Percentiles rank a stretch among this genome's conserved stretches.
These are phyloP conservation scores for Cotesia typhae DNA, from an alignment of 1,140 invertebrate genomes.

Conservation along the genomic window DNA sequence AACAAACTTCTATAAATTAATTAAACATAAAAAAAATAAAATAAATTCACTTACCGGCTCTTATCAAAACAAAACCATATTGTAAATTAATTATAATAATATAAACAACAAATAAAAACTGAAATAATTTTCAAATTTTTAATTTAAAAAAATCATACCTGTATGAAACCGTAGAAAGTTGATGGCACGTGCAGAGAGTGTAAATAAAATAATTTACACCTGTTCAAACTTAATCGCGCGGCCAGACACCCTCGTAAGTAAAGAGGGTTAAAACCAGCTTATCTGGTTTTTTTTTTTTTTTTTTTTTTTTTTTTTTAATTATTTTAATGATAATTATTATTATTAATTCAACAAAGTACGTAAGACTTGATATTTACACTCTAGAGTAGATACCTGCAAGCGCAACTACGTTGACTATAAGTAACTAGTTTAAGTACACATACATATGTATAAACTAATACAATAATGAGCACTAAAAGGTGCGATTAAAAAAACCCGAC, in stretches of 20 bases:
- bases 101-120: not conserved
- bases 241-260: not conserved
- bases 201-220: conserved; percentile 23
- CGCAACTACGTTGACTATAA: not conserved
- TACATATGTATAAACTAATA: conserved; percentile 30
- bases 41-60: no score
- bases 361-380: conserved; percentile 27
- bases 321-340: not conserved
- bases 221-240: conserved; percentile 6
- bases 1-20: not conserved
- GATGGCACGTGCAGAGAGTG: conserved; percentile 9
- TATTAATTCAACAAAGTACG: not conserved
- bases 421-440: not conserved
- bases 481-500: conserved; percentile 15
- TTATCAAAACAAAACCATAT: no score
- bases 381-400: conserved; percentile 9
- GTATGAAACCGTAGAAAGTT: not conserved
- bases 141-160: conserved; percentile 10
- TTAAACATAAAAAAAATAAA: no score
- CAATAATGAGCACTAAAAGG: conserved; percentile 14
- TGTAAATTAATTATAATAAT: no score
- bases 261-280: conserved; percentile 17
- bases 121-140: not conserved
- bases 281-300: not conserved
- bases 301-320: not conserved